phyloP scores from a whole-genome alignment of 2,888 invertebrate species.

The Ptychoptera albimana region DNA sequence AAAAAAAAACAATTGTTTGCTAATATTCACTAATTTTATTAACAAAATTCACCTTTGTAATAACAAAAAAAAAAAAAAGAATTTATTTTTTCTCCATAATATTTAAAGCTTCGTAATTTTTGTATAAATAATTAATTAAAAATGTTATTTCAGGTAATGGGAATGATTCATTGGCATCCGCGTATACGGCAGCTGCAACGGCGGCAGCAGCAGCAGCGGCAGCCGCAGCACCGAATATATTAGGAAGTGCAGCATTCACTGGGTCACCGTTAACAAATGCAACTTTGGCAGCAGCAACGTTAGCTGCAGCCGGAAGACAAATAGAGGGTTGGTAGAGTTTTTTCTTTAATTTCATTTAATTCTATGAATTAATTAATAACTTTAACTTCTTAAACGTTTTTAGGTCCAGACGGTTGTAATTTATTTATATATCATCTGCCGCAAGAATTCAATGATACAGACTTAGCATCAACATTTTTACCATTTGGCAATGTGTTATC shows the following conservation, averaged over 20 bases:
- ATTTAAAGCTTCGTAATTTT: too few relatives aligned
- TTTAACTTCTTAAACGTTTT: too few relatives aligned
- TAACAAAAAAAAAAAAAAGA: too few relatives aligned
- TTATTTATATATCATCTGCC: constrained; percentile 99
- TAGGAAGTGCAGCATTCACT: constrained; percentile 18
- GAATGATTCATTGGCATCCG: constrained; percentile 21
- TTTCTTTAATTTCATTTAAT: neutral
- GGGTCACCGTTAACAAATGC: constrained; percentile 38
- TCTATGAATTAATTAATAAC: neutral
- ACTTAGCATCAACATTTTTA: constrained; percentile 90
- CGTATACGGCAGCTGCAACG: constrained; percentile 24
- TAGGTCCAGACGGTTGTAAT: constrained; percentile 95
- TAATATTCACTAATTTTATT: neutral
- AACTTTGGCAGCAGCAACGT: constrained; percentile 57
- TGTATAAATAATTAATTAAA: too few relatives aligned
- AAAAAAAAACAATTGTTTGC: neutral
- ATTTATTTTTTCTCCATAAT: too few relatives aligned
- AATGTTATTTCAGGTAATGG: constrained; percentile 17
- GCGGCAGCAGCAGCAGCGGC: constrained; percentile 17
- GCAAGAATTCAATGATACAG: constrained; percentile 94
- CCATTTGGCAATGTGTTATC: constrained; percentile 97
- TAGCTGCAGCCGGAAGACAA: constrained; percentile 76
- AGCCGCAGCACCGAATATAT: constrained; percentile 19
- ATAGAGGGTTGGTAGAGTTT: constrained; percentile 52
- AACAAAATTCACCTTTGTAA: constrained; percentile 1